Evolutionary conservation across 2,888 invertebrate genomes (phyloP), one percentile per base, ranked within the genome.

Genomic region (Congeria kusceri): DNA sequence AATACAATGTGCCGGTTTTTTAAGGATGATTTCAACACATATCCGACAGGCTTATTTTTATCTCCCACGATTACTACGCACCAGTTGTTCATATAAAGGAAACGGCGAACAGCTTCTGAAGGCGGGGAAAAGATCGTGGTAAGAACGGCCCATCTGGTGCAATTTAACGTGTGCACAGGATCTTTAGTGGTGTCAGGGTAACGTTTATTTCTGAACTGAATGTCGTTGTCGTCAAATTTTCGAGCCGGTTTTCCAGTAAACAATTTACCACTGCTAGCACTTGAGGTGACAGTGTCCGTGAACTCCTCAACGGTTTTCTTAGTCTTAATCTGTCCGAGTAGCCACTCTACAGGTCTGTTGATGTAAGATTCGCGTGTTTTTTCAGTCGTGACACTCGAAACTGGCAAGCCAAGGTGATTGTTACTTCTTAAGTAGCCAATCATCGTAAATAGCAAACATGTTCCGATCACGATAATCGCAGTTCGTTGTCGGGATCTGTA

Each of bases 21-120:
- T 9, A 46, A n/a, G 23, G 46, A 15, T n/a, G 47, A n/a, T 3
- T 47, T 18, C n/a, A 58, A 46, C 3, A 23, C 3, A 5, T 44
- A 39, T 28, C 4, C 46, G 9, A 23, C 11, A 20, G 59, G 68
- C 15, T 46, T 47, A 13, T 59, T 59, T 20, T 18, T 59, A 47
- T 68, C 68, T 1, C 47, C 68, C 13, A 49, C 58, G n/a, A 68
- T 68, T 9, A 68, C 59, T 11, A 68, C 25, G 47, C 68, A 68
- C 68, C 68, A 68, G 9, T 13, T 47, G 0, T 25, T 57, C 57
- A 58, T 27, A 11, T 28, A 28, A 25, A 47, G 28, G 23, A 68
- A 39, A n/a, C 28, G 32, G 25, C 59, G 29, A n/a, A 68, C 68
- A 47, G 68, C 25, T n/a, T 58, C 58, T 7, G 68, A 68, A 20